These are phyloP conservation scores for human (Homo sapiens) DNA, from an alignment of 2,113 vertebrate genomes.

Conservation along the genomic window GRCh38 chr2:137488001-137488500, in stretches of 20 bases:
- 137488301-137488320: neutral
- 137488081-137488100: neutral
- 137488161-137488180: neutral
- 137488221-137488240: neutral
- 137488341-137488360: neutral
- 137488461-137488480: neutral
- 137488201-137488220: neutral
- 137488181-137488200: neutral
- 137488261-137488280: neutral
- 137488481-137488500: neutral
- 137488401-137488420: neutral
- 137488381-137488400: neutral
- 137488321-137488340: neutral
- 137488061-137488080: conserved; percentile 9
- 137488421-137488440: neutral
- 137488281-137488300: neutral
- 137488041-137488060: too few relatives aligned
- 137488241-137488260: neutral
- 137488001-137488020: too few relatives aligned
- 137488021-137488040: too few relatives aligned
- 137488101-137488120: neutral
- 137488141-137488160: neutral
- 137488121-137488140: conserved; percentile 28
- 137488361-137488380: neutral
- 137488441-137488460: neutral